A percentile compares a stretch with the other conserved stretches of the same genome.
Conservation (phyloP, 1,140 invertebrate genomes). For the Brachionus koreanus region DNA sequence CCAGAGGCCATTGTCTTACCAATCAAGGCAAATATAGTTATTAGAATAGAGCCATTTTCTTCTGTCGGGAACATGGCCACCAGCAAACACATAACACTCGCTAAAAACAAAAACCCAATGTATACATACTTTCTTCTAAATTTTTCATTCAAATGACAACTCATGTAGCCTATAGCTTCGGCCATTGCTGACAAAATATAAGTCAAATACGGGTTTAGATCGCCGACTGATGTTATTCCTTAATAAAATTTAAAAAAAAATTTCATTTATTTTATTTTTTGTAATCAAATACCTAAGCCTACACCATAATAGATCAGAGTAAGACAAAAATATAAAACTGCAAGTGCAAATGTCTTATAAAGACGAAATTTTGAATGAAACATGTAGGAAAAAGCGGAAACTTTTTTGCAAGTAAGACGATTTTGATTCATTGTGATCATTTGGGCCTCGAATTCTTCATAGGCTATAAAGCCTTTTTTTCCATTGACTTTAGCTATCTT, state of each 20-base stretch:
- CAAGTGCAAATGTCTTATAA: background rate
- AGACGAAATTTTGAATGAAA: constrained; percentile 3
- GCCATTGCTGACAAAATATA: background rate
- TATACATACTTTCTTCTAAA: constrained; percentile 20
- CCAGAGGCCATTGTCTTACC: constrained; percentile 9
- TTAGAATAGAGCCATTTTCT: background rate
- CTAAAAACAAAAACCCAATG: background rate
- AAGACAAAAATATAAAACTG: background rate
- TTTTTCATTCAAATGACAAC: constrained; percentile 17
- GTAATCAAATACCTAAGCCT: background rate
- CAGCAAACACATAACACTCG: background rate
- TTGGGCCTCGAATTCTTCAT: background rate
- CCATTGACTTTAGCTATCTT: background rate
- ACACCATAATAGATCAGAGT: background rate
- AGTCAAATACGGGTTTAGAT: background rate
- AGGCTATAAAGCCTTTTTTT: background rate
- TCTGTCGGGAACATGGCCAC: background rate
- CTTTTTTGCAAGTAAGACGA: background rate
- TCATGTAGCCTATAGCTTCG: background rate
- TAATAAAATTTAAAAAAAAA: background rate
- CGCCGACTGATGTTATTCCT: background rate
- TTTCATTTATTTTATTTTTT: background rate
- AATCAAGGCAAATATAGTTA: constrained; percentile 25
- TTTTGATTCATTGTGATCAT: background rate
- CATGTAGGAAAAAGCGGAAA: background rate